phyloP scores from a whole-genome alignment of 2,113 vertebrate genomes.

The Eretmochelys imbricata region DNA sequence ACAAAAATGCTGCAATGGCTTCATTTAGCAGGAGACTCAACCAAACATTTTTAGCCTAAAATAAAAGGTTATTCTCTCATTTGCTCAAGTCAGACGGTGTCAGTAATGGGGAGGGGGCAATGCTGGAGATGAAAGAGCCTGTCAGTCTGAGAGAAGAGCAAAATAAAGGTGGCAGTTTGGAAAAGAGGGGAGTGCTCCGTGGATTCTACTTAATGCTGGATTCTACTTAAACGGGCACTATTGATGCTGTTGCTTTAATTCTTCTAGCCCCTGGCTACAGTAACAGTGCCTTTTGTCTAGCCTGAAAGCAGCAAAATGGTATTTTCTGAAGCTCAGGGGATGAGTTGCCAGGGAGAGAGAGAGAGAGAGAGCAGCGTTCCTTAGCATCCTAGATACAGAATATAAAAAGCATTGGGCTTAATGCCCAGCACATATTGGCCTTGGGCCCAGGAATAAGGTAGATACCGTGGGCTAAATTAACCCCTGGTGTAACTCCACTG shows the following conservation, averaged over 20 bases:
- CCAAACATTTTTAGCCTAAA: fast-evolving
- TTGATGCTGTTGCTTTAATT: background rate
- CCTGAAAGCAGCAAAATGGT: background rate
- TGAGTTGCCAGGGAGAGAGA: background rate
- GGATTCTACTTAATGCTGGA: background rate
- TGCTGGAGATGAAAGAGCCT: background rate
- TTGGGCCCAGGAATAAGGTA: fast-evolving
- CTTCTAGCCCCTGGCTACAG: background rate
- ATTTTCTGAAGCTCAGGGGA: background rate
- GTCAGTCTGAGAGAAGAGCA: fast-evolving
- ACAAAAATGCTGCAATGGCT: background rate
- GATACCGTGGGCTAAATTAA: background rate
- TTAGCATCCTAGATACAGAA: background rate
- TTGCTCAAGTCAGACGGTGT: background rate
- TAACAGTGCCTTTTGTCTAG: background rate
- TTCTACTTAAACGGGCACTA: fast-evolving
- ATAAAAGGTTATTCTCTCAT: background rate
- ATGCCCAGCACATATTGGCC: background rate
- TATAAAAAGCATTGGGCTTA: background rate
- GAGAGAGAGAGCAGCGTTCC: fast-evolving
- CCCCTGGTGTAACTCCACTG: fast-evolving
- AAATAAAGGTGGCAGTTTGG: fast-evolving
- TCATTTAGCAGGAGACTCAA: background rate
- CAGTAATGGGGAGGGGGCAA: background rate
- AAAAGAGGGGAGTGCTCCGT: fast-evolving